These are phyloP conservation scores for Antheraea pernyi DNA, from an alignment of 1,140 invertebrate genomes.

Conservation along the genomic window DNA sequence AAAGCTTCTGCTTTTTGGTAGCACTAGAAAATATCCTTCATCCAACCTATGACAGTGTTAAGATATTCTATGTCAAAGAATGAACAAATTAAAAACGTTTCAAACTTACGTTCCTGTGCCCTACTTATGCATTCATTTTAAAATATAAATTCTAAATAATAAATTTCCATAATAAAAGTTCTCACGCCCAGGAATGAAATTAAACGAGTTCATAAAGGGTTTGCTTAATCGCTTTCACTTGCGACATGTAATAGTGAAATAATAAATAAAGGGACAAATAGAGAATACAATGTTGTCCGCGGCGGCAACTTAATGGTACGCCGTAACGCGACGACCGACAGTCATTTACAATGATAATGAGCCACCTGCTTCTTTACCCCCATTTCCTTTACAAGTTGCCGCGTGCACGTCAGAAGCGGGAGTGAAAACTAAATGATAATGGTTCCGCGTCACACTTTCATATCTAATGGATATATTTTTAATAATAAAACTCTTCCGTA, in stretches of 20 bases:
- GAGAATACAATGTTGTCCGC: neutral
- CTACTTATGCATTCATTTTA: no score
- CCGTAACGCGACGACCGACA: conserved; percentile 1
- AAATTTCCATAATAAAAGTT: neutral
- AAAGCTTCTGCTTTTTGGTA: no score
- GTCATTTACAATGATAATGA: conserved; percentile 11
- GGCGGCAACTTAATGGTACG: neutral
- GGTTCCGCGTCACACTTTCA: neutral
- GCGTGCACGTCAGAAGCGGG: neutral
- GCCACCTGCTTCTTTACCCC: conserved; percentile 7
- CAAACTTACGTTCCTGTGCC: no score
- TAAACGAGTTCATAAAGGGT: no score
- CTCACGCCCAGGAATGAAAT: neutral
- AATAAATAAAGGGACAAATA: neutral
- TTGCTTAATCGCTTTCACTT: neutral
- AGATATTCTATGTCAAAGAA: no score
- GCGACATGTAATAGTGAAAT: neutral
- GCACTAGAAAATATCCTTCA: no score
- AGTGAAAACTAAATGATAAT: neutral
- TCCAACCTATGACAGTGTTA: no score
- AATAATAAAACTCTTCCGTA: no score
- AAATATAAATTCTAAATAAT: no score
- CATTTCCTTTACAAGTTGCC: conserved; percentile 8
- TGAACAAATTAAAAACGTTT: no score
- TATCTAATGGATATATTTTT: neutral